phyloP scores from a whole-genome alignment of 2,113 vertebrate species.

The Ceyx cyanopectus region DNA sequence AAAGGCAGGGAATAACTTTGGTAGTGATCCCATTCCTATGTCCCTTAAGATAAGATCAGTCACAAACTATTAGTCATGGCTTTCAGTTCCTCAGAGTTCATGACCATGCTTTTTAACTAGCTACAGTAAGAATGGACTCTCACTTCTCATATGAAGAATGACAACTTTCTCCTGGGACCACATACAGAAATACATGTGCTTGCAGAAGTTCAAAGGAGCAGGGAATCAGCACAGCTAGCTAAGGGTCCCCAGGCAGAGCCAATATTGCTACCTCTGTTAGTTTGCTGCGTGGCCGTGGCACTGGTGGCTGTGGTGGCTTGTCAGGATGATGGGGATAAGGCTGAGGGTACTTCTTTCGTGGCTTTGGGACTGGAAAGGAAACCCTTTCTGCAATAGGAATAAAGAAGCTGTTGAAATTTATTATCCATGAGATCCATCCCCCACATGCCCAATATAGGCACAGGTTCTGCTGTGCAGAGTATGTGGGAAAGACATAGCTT shows the following conservation, averaged over 20 bases:
- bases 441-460: background rate
- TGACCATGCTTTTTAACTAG: background rate
- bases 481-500: background rate
- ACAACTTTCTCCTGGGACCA: background rate
- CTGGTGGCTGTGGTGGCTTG: slow-evolving; percentile 45
- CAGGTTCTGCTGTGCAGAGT: background rate
- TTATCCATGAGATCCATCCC: background rate
- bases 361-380: slow-evolving; percentile 72
- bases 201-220: background rate
- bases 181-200: background rate
- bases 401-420: background rate
- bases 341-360: slow-evolving; percentile 66
- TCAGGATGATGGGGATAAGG: background rate
- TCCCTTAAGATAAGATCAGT: background rate
- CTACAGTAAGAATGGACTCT: background rate
- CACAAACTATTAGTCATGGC: background rate
- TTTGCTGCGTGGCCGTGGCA: slow-evolving; percentile 81
- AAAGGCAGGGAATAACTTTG: background rate
- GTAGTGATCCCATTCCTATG: background rate
- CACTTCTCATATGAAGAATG: background rate
- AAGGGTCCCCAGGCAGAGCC: background rate
- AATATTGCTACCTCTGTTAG: slow-evolving; percentile 67
- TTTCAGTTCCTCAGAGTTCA: background rate
- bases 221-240: background rate
- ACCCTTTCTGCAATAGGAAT: slow-evolving; percentile 21